Percentiles rank a stretch among this genome's conserved stretches.
These are phyloP conservation scores for Phyllotreta cruciferae DNA, from an alignment of 2,888 invertebrate genomes.

Conservation along the genomic window DNA sequence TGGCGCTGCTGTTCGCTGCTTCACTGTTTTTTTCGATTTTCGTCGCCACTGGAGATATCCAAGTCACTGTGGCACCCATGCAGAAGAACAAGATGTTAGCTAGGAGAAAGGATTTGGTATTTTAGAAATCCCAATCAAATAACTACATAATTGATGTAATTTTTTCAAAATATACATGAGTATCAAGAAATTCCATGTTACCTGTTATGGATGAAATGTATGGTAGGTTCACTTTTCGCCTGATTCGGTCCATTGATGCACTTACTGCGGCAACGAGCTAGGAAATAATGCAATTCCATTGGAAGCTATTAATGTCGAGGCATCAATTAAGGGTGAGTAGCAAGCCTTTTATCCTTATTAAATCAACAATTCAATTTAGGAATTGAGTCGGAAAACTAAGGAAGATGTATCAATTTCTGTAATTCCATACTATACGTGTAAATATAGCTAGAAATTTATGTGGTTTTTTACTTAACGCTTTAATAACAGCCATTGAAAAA, in stretches of 20 bases:
- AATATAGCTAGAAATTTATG: too few relatives aligned
- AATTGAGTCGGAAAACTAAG: not conserved
- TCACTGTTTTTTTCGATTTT: slow-evolving; percentile 29
- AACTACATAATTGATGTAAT: not conserved
- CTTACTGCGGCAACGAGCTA: not conserved
- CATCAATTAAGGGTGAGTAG: slow-evolving; percentile 6
- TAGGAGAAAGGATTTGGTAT: slow-evolving; percentile 21
- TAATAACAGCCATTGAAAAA: too few relatives aligned
- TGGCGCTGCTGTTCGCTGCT: not conserved
- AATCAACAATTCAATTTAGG: slow-evolving; percentile 7
- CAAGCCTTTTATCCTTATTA: slow-evolving; percentile 13
- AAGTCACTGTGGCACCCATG: slow-evolving; percentile 29
- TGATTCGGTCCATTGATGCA: slow-evolving; percentile 8
- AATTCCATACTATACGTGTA: too few relatives aligned
- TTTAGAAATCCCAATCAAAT: not conserved
- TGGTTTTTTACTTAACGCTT: too few relatives aligned
- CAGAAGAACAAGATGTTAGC: slow-evolving; percentile 22
- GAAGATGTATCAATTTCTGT: too few relatives aligned
- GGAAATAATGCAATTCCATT: slow-evolving; percentile 7
- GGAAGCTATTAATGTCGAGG: not conserved
- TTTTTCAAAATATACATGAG: not conserved
- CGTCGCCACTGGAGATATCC: slow-evolving; percentile 43
- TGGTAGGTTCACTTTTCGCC: not conserved
- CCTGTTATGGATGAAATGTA: slow-evolving; percentile 9
- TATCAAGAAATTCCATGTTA: not conserved